phyloP scores from a whole-genome alignment of 2,113 vertebrate genomes.

The Heterotis niloticus region DNA sequence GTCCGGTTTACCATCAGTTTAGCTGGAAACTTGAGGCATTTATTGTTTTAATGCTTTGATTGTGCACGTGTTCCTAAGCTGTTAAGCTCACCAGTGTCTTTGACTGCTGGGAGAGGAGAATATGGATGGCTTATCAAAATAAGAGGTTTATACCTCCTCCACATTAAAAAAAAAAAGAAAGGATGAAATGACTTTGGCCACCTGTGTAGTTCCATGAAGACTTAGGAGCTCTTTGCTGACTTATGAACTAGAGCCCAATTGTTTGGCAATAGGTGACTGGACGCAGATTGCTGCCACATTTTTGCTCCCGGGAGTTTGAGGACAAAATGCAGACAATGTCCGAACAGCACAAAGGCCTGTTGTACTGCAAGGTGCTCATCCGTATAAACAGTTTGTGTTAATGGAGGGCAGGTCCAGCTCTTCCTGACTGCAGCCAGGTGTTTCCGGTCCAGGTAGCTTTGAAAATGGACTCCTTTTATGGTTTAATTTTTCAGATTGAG shows the following conservation, averaged over 20 bases:
- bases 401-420: no score
- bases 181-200: neutral
- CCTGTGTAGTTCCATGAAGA: neutral
- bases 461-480: conserved; percentile 23
- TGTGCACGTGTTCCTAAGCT: neutral
- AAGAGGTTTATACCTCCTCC: neutral
- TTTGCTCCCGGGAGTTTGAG: no score
- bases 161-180: neutral
- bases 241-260: conserved; percentile 23
- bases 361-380: no score
- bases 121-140: neutral
- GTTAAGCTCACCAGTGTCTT: conserved; percentile 7
- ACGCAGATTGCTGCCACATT: neutral
- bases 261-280: neutral
- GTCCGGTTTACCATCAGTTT: conserved; percentile 1
- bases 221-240: conserved; percentile 12
- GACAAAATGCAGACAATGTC: no score
- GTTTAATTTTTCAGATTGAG: conserved; percentile 77
- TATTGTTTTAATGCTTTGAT: neutral
- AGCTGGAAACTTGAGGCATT: conserved; percentile 6
- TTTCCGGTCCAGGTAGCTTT: no score
- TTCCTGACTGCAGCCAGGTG: no score
- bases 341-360: no score
- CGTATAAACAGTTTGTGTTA: no score
- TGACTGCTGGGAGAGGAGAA: neutral